Percentiles rank a stretch among this genome's conserved stretches.
These are phyloP conservation scores for Lacerta bilineata DNA, from an alignment of 2,797 vertebrate genomes.

Conservation along the genomic window DNA sequence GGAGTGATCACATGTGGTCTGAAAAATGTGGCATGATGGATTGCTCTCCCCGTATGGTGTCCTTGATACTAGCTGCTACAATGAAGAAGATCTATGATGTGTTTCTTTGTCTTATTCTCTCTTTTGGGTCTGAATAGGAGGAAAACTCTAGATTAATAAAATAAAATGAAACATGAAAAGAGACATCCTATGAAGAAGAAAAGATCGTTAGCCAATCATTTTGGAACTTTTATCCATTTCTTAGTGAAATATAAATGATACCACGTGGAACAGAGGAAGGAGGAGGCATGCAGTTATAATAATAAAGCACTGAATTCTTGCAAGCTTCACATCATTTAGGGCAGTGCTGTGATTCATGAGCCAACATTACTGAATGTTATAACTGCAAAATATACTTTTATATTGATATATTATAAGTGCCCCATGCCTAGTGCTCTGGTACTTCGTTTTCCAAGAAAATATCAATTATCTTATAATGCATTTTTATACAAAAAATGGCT, in stretches of 20 bases:
- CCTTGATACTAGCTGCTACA: neutral
- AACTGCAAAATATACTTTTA: too few species aligned
- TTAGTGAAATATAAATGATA: neutral
- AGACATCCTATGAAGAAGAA: neutral
- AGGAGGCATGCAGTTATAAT: neutral
- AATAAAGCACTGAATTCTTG: conserved; percentile 33
- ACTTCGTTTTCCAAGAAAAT: conserved; percentile 55
- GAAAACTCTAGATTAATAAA: neutral
- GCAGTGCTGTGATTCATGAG: conserved; percentile 52
- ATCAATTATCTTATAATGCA: conserved; percentile 49
- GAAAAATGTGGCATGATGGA: neutral
- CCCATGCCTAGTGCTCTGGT: neutral
- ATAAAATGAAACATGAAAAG: neutral
- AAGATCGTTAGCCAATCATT: neutral
- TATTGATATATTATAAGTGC: too few species aligned
- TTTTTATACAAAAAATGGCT: conserved; percentile 53
- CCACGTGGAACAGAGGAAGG: neutral
- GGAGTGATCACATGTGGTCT: neutral
- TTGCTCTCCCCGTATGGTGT: neutral
- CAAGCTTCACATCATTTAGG: conserved; percentile 58
- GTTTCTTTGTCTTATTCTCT: neutral
- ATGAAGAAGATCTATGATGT: neutral
- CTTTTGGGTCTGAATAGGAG: neutral
- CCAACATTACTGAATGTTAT: conserved; percentile 38
- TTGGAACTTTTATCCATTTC: conserved; percentile 11